Conservation (phyloP, 2,888 invertebrate genomes). For the Rhagonycha lutea region DNA sequence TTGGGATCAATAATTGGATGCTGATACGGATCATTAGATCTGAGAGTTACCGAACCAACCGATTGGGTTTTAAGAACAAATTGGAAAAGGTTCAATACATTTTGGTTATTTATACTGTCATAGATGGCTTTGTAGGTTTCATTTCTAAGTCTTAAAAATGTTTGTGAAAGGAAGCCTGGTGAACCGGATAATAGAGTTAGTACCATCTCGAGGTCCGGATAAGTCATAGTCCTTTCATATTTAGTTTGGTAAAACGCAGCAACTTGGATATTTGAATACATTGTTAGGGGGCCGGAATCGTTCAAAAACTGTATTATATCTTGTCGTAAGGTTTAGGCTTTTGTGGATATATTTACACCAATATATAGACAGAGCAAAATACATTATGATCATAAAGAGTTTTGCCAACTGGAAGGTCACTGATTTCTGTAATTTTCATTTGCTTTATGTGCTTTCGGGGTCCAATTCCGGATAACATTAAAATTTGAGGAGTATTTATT, state of each 20-base stretch:
- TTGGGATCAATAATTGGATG: conserved; percentile 74
- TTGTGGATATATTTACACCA: conserved; percentile 60
- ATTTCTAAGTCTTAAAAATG: not conserved
- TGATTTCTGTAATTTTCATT: conserved; percentile 60
- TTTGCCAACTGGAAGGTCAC: conserved; percentile 70
- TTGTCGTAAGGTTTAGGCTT: conserved; percentile 48
- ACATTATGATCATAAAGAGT: conserved; percentile 77
- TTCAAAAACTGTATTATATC: conserved; percentile 53
- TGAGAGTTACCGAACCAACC: not conserved
- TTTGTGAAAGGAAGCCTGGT: not conserved
- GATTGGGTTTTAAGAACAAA: not conserved
- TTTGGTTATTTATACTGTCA: not conserved
- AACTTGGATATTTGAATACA: not conserved
- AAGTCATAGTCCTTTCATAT: not conserved
- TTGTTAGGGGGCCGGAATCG: not conserved
- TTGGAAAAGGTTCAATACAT: not conserved
- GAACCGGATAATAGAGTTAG: conserved; percentile 36
- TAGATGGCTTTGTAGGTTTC: not conserved
- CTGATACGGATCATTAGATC: not conserved
- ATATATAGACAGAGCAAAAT: conserved; percentile 59
- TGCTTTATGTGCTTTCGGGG: conserved; percentile 59
- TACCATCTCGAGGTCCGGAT: not conserved
- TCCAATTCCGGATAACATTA: conserved; percentile 71
- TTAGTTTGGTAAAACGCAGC: not conserved
- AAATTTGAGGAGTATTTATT: conserved; percentile 64